A percentile compares a stretch with the other conserved stretches of the same genome.
Evolutionary conservation across 2,113 vertebrate genomes (phyloP).

Genomic region (Brienomyrus brachyistius): DNA sequence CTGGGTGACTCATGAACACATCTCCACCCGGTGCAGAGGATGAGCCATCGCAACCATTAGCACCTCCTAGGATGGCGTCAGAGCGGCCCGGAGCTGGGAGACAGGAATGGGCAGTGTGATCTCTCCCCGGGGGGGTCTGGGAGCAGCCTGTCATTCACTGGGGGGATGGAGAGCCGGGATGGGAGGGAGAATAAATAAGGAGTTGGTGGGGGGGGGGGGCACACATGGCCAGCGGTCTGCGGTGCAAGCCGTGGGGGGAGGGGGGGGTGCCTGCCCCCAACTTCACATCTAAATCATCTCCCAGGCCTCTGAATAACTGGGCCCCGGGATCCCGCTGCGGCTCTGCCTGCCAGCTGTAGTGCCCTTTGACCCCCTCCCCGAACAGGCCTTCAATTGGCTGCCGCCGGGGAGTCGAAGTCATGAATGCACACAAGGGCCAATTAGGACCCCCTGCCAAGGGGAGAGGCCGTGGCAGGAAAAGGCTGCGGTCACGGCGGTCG

Average conservation of each 20-base stretch:
- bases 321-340: constrained; percentile 49
- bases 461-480: background rate
- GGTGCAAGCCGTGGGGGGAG: constrained; percentile 23
- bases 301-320: constrained; percentile 50
- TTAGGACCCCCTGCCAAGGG: constrained; percentile 21
- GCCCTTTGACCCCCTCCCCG: constrained; percentile 54
- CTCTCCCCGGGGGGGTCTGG: background rate
- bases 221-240: constrained; percentile 41
- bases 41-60: background rate
- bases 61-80: background rate
- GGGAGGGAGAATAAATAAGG: background rate
- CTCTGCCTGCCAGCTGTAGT: constrained; percentile 65
- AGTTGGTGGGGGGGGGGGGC: background rate
- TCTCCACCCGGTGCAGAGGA: background rate
- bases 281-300: constrained; percentile 25
- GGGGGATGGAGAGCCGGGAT: background rate
- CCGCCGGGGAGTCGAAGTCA: background rate
- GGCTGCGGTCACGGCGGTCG: background rate
- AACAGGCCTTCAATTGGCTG: constrained; percentile 11
- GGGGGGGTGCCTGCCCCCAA: background rate
- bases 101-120: background rate
- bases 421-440: constrained; percentile 25
- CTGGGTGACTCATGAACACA: background rate
- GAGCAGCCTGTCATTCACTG: background rate
- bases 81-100: background rate